Conservation (phyloP, 2,797 vertebrate genomes). For the Hyperoplus immaculatus region DNA sequence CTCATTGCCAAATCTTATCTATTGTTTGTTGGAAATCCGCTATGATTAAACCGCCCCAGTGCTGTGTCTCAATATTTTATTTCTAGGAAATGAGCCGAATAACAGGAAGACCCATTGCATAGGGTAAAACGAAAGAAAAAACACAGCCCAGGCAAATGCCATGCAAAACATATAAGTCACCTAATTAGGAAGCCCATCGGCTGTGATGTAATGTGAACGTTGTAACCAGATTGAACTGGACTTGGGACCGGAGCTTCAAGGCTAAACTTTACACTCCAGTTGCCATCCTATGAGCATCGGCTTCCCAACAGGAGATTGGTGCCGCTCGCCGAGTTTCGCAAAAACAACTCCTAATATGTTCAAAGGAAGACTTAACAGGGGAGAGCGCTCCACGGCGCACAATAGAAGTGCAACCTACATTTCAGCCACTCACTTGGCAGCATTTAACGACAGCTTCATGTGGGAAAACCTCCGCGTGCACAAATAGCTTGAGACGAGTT, state of each 20-base stretch:
- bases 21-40: background rate
- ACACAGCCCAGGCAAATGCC: conserved; percentile 31
- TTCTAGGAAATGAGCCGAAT: background rate
- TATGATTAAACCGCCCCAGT: background rate
- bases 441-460: conserved; percentile 32
- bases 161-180: conserved; percentile 62
- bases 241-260: conserved; percentile 81
- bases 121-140: background rate
- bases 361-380: conserved; percentile 86
- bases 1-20: background rate
- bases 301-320: conserved; percentile 85
- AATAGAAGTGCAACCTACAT: conserved; percentile 84
- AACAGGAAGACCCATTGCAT: background rate
- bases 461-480: conserved; percentile 20
- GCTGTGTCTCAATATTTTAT: background rate
- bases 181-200: conserved; percentile 79
- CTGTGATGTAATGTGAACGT: conserved; percentile 89
- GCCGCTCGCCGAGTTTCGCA: conserved; percentile 84
- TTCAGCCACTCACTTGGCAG: conserved; percentile 69
- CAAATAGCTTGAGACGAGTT: background rate
- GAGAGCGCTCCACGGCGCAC: conserved; percentile 74
- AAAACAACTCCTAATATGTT: conserved; percentile 92
- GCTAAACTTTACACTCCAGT: conserved; percentile 91
- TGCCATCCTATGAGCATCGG: conserved; percentile 86
- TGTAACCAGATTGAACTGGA: conserved; percentile 93